phyloP scores from a whole-genome alignment of 2,888 invertebrate genomes.

The Electrophaes corylata region DNA sequence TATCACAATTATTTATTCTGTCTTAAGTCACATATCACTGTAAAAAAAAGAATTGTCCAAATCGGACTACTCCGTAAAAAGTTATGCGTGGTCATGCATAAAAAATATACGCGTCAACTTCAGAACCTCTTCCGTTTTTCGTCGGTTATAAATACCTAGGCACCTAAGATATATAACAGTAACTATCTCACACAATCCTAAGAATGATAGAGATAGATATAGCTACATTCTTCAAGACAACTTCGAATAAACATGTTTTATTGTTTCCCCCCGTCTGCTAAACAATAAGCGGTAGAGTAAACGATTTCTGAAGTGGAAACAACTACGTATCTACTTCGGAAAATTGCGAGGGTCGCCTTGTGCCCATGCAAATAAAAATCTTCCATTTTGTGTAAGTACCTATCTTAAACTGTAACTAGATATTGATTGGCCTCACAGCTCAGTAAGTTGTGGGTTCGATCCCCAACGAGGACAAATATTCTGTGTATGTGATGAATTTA shows the following conservation, averaged over 20 bases:
- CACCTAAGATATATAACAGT: not conserved
- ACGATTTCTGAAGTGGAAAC: slow-evolving; percentile 37
- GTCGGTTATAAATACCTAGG: too few relatives aligned
- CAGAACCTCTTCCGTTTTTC: too few relatives aligned
- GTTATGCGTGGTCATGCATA: too few relatives aligned
- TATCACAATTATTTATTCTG: too few relatives aligned
- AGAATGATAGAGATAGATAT: not conserved
- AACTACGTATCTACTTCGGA: slow-evolving; percentile 31
- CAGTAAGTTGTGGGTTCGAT: too few relatives aligned
- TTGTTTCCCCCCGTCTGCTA: slow-evolving; percentile 29
- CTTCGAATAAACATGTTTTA: slow-evolving; percentile 27
- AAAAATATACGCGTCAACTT: too few relatives aligned
- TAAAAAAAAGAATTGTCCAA: too few relatives aligned
- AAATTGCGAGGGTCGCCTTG: slow-evolving; percentile 23
- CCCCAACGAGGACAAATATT: too few relatives aligned
- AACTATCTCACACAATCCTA: not conserved
- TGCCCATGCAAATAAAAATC: slow-evolving; percentile 14
- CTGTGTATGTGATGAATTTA: too few relatives aligned
- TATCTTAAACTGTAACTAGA: slow-evolving; percentile 6
- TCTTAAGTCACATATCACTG: too few relatives aligned
- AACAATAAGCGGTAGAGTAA: slow-evolving; percentile 34
- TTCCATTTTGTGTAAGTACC: slow-evolving; percentile 8
- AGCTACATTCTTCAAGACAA: slow-evolving; percentile 9
- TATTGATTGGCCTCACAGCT: too few relatives aligned
- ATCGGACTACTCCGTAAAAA: too few relatives aligned